phyloP scores from a whole-genome alignment of 2,888 invertebrate genomes.

The Papilio elwesi region DNA sequence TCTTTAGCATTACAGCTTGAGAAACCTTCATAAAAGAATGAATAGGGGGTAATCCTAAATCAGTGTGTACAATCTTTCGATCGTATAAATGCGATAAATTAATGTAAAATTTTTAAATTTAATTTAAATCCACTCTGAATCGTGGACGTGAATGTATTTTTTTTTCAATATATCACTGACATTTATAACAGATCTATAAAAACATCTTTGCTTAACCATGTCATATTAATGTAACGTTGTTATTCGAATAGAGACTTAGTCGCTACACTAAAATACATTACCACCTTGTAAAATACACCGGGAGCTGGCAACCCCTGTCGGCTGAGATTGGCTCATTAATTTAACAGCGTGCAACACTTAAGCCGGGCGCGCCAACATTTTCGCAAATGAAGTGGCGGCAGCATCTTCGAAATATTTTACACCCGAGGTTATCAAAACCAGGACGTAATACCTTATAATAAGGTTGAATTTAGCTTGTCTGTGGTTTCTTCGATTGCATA shows the following conservation, averaged over 20 bases:
- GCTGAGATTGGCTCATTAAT: conserved; percentile 83
- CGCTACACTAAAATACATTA: conserved; percentile 61
- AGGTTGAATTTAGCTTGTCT: conserved; percentile 36
- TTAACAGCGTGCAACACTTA: conserved; percentile 83
- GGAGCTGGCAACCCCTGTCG: conserved; percentile 68
- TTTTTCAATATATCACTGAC: too few species aligned
- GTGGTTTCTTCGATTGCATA: conserved; percentile 37
- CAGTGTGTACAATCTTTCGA: too few species aligned
- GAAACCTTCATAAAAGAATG: too few species aligned
- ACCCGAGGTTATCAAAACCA: conserved; percentile 5
- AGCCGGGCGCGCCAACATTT: conserved; percentile 79
- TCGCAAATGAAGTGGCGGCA: conserved; percentile 80
- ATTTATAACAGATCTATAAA: neutral
- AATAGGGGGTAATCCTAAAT: too few species aligned
- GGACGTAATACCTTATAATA: conserved; percentile 35
- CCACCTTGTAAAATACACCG: conserved; percentile 81
- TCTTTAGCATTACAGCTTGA: too few species aligned
- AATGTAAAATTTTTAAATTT: too few species aligned
- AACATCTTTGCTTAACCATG: conserved; percentile 22
- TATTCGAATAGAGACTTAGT: conserved; percentile 45
- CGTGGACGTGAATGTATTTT: too few species aligned
- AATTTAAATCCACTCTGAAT: too few species aligned
- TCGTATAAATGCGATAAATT: too few species aligned
- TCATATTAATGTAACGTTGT: conserved; percentile 23
- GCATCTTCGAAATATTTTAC: conserved; percentile 54